Evolutionary conservation across 2,113 vertebrate genomes (phyloP).

Genomic region (Oceanodroma tethys): DNA sequence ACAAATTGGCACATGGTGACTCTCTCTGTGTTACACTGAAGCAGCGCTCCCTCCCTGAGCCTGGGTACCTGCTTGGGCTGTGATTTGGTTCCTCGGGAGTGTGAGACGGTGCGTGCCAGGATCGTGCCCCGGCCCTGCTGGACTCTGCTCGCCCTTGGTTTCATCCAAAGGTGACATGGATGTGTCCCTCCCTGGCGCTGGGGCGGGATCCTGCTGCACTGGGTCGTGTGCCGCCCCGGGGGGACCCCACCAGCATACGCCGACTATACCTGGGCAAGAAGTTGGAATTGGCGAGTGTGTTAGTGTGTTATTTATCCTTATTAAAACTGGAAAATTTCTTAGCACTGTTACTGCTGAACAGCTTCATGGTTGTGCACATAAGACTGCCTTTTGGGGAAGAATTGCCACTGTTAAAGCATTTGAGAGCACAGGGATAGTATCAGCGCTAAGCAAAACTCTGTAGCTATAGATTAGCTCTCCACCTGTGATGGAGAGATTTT

Average conservation of each 20-base stretch:
- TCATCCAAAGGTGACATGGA: fast-evolving
- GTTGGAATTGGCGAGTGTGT: background rate
- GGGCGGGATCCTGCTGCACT: background rate
- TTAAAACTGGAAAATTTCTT: background rate
- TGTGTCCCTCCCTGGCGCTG: fast-evolving
- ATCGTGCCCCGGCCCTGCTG: background rate
- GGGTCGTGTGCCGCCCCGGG: fast-evolving
- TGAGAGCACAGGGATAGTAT: background rate
- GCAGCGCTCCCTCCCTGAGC: fast-evolving
- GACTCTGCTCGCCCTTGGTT: background rate
- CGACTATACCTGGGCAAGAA: background rate
- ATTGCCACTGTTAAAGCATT: background rate
- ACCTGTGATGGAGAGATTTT: background rate
- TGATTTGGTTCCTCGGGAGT: background rate
- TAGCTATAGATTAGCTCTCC: background rate
- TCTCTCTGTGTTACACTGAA: background rate
- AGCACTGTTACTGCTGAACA: background rate
- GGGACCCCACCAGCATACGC: background rate
- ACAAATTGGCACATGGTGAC: fast-evolving
- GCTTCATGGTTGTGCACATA: background rate
- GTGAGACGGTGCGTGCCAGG: background rate
- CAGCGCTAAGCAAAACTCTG: background rate
- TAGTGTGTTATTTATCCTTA: background rate
- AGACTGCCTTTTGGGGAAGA: background rate
- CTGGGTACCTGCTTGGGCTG: background rate